These are phyloP conservation scores for Belgica antarctica DNA, from an alignment of 2,888 invertebrate genomes.

Conservation along the genomic window DNA sequence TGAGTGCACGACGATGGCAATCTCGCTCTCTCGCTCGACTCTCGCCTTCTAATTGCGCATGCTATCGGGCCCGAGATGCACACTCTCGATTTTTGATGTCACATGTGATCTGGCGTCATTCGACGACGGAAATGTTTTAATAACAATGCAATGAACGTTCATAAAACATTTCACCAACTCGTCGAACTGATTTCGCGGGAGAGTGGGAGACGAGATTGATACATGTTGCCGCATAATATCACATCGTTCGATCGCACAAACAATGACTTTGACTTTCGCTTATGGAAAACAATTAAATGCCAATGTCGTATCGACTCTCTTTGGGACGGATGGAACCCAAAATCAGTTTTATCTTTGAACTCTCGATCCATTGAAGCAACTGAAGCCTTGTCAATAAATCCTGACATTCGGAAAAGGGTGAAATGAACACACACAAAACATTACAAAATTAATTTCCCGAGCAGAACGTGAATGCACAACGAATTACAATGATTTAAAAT, in stretches of 20 bases:
- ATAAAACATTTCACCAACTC: not conserved
- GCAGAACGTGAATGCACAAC: not conserved
- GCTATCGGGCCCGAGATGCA: not conserved
- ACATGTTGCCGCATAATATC: not conserved
- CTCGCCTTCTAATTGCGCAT: conserved; percentile 2
- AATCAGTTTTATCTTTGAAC: not conserved
- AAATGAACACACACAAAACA: not conserved
- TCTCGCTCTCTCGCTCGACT: not conserved
- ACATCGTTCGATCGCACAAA: too few relatives aligned
- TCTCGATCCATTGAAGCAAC: not conserved
- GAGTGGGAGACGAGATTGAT: not conserved
- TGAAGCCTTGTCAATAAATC: not conserved
- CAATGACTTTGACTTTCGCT: not conserved
- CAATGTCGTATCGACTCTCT: too few relatives aligned
- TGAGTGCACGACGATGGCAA: not conserved
- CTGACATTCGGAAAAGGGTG: not conserved
- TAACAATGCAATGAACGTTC: not conserved
- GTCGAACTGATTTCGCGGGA: not conserved
- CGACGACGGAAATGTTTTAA: not conserved
- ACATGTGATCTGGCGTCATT: not conserved
- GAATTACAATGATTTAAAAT: not conserved
- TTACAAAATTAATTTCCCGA: not conserved
- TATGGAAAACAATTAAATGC: not conserved
- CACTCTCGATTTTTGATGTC: not conserved
- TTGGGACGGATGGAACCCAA: too few relatives aligned